phyloP scores from a whole-genome alignment of 2,888 invertebrate genomes.

The Monopis laevigella region DNA sequence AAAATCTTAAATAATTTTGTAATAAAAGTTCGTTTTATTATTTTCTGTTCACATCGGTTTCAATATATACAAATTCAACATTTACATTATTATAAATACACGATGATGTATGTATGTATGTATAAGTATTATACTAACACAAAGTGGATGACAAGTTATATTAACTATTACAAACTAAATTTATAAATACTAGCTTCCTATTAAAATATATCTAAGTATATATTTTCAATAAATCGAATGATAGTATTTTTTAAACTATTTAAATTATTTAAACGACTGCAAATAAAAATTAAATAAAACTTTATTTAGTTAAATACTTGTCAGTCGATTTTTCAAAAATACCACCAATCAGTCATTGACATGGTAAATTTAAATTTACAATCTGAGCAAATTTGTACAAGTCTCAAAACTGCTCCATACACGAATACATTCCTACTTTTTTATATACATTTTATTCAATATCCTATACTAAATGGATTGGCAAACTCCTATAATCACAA shows the following conservation, averaged over 20 bases:
- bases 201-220: too few species aligned
- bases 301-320: not conserved
- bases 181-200: too few species aligned
- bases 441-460: conserved; percentile 10
- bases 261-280: not conserved
- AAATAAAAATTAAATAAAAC: not conserved
- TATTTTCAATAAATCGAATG: too few species aligned
- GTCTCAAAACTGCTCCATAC: conserved; percentile 56
- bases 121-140: too few species aligned
- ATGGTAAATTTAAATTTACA: conserved; percentile 38
- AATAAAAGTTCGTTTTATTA: conserved; percentile 57
- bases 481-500: conserved; percentile 63
- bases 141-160: too few species aligned
- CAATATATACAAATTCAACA: conserved; percentile 66
- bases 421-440: conserved; percentile 5
- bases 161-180: too few species aligned
- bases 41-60: conserved; percentile 56
- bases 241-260: too few species aligned
- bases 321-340: conserved; percentile 10
- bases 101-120: too few species aligned
- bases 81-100: conserved; percentile 50
- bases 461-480: conserved; percentile 46
- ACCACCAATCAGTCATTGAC: conserved; percentile 22
- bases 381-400: conserved; percentile 64
- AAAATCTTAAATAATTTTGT: conserved; percentile 51